Percentiles rank a stretch among this genome's conserved stretches.
Conservation (phyloP, 1,140 invertebrate genomes). For the Antheraea pernyi region DNA sequence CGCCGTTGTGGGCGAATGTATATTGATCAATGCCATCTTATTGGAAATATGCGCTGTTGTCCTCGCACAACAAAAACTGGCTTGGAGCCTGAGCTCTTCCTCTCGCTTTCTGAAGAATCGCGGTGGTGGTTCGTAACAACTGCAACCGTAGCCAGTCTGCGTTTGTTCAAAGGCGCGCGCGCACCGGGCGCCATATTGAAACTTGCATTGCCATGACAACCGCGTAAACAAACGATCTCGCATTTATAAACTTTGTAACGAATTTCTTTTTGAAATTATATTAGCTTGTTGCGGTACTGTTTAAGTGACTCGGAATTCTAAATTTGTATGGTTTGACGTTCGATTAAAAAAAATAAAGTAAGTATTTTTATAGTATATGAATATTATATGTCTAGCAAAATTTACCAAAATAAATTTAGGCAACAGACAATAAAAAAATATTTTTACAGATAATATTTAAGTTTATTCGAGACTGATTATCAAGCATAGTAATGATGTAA, state of each 20-base stretch:
- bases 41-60: constrained; percentile 55
- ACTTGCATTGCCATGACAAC: constrained; percentile 69
- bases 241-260: background rate
- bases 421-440: too few relatives aligned
- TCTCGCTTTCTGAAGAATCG: constrained; percentile 70
- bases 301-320: background rate
- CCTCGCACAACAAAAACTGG: constrained; percentile 70
- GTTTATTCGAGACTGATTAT: background rate
- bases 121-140: constrained; percentile 57
- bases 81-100: constrained; percentile 65
- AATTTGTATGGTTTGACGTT: constrained; percentile 11
- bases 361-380: background rate
- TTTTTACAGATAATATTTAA: too few relatives aligned
- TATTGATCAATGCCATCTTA: constrained; percentile 37
- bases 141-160: constrained; percentile 57
- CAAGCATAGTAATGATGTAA: background rate
- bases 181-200: constrained; percentile 67
- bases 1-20: constrained; percentile 22
- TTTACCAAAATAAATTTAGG: too few relatives aligned
- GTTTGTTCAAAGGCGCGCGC: constrained; percentile 59
- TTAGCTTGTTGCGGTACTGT: background rate
- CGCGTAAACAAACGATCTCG: constrained; percentile 47
- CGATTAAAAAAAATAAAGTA: constrained; percentile 27
- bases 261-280: background rate
- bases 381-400: too few relatives aligned